These are phyloP conservation scores for Romanogobio albipinnatus DNA, from an alignment of 2,113 vertebrate species.

Conservation along the genomic window DNA sequence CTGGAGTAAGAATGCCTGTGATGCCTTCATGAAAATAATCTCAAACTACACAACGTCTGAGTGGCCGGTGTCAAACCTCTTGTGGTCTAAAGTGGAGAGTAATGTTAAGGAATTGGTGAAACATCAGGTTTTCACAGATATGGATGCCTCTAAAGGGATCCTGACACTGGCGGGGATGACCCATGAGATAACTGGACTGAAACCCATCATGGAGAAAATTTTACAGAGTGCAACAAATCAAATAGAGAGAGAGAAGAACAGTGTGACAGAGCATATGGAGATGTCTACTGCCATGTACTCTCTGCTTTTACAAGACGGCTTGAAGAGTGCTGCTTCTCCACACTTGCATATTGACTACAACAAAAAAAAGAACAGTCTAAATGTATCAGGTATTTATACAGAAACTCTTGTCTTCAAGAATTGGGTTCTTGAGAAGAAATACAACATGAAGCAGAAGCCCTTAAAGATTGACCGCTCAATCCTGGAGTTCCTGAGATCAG, in stretches of 20 bases:
- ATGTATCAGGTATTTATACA: conserved; percentile 70
- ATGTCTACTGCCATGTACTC: conserved; percentile 68
- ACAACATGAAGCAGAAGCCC: conserved; percentile 61
- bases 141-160: conserved; percentile 50
- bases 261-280: conserved; percentile 61
- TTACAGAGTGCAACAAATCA: conserved; percentile 63
- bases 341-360: conserved; percentile 73
- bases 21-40: conserved; percentile 66
- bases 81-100: conserved; percentile 75
- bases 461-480: conserved; percentile 66
- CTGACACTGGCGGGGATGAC: conserved; percentile 75
- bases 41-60: conserved; percentile 70
- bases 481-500: conserved; percentile 72
- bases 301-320: conserved; percentile 72
- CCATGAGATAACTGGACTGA: conserved; percentile 64
- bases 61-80: not conserved
- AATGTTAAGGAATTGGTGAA: conserved; percentile 57
- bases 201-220: conserved; percentile 60
- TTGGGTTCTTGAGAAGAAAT: conserved; percentile 72
- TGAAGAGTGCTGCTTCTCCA: conserved; percentile 64
- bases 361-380: conserved; percentile 60
- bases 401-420: conserved; percentile 77
- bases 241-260: conserved; percentile 72
- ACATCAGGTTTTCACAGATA: conserved; percentile 62
- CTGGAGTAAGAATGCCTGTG: conserved; percentile 71